Base-by-base conservation (phyloP, 2,797 vertebrate genomes). In the Sylvilagus floridanus region DNA sequence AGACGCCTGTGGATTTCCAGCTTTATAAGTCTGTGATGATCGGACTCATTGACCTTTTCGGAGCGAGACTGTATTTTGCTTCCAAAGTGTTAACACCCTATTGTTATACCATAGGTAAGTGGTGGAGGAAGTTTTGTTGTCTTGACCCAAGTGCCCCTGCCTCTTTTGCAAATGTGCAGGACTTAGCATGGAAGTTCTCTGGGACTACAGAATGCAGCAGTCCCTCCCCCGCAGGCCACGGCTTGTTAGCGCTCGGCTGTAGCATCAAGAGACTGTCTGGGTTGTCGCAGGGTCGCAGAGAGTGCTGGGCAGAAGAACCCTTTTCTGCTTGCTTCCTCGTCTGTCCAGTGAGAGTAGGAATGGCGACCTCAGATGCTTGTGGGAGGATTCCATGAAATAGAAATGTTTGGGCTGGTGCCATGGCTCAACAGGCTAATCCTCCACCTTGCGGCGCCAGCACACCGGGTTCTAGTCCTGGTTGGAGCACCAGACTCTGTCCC, bases 41-140 rank as follows among this genome's bases (percentile, higher is more conserved):
- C 0, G 99, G 98, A 63, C 98, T 99, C 77, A 98, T 98, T 91
- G 96, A 99, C 94, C 98, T 99, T 62, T 97, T 99, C 7, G 99
- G 99, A 73, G 98, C 96, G 90, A 98, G 98, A 85, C 96, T 73
- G 0, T 99, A 99, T 97, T 99, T 99, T 96, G 98, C 98, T 62
- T 99, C 99, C 1, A 98, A 97, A 87, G 99, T 99, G 72, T 97
- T 99, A 94, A 99, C 99, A 4, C 99, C 99, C 0, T 99, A 99
- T 97, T 99, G 98, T 97, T 99, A 99, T 96, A 99, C 98, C 0
- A 82, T 99, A 50, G 99, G 99, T 99, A 98, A 97, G 98, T 93
- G 63, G 65, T 1, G 28, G 0, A 0, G 60, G 22, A 26, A 26
- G 24, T 47, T 69, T 30, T 24, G 7, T 7, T 8, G n/a, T 16